Base-by-base conservation (phyloP, 35 echinoderm and acorn worm species). In the Ptychodera flava region DNA sequence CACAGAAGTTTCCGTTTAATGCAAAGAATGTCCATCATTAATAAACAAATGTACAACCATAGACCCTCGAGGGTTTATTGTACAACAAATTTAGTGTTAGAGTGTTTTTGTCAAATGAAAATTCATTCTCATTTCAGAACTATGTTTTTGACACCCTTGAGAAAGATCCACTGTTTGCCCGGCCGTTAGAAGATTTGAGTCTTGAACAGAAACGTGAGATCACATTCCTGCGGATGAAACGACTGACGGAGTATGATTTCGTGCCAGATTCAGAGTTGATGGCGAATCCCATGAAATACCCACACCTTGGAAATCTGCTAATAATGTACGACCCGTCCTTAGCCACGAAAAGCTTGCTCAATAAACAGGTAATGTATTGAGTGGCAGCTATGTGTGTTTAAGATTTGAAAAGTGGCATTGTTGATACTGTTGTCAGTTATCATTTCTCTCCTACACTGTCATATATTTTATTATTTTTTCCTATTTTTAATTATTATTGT, bases 291-390 rank as follows among this genome's bases (percentile, higher is more conserved):
- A 30, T 34, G 16, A 78, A 35, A 33, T 36, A 76, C 22, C 36
- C 87, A 30, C 91, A 89, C 79, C 88, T 91, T 34, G 80, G 33
- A 1, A 38, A 89, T 36, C 87, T 87, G 38, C 1, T 97, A 15
- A 80, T 86, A 37, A 90, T 89, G 80, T 97, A 92, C 82, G 92
- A 97, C 64, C 87, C 79, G 87, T 81, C 92, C 28, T 27, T 97
- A 0, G 45, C 84, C 15, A 87, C 92, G 15, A 97, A 97, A 82
- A 87, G 82, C 34, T 85, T 52, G 28, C 80, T 97, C 16, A 97
- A 97, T 88, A 83, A 76, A 78, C 28, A 77, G 35, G 95, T 97
- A 82, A 93, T 91, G 16, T 1, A 12, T 30, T n/a, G 16, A 28
- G 30, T 12, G 34, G 87, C 15, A 32, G 16, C 35, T n/a, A n/a